Evolutionary conservation across 2,113 vertebrate genomes (phyloP).

Genomic region (Balaenoptera acutorostrata): DNA sequence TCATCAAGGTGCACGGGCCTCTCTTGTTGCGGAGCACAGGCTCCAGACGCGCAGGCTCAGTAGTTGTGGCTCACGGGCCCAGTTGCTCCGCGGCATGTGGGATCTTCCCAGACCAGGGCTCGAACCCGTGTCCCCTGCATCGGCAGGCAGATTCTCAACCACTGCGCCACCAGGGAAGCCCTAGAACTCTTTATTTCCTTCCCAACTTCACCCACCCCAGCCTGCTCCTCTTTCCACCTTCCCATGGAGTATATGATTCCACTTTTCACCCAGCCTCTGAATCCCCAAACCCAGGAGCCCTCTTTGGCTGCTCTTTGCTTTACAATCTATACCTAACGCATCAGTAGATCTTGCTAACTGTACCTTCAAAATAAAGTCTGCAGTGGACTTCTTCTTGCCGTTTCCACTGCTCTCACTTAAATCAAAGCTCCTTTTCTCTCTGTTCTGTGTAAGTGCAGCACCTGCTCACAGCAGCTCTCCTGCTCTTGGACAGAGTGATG

Average conservation of each 20-base stretch:
- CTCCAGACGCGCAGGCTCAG: no score
- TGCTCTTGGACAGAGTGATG: not conserved
- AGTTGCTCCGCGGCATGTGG: no score
- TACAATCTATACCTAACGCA: not conserved
- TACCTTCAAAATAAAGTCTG: not conserved
- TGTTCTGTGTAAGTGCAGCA: not conserved
- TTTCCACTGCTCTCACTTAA: not conserved
- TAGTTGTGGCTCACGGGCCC: no score
- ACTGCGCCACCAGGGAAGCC: no score
- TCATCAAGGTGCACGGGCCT: no score
- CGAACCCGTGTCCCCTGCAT: no score
- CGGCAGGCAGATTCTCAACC: no score
- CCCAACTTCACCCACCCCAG: not conserved
- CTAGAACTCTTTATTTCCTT: not conserved
- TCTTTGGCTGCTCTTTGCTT: not conserved
- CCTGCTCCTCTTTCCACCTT: not conserved
- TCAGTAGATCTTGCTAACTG: not conserved
- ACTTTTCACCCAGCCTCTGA: not conserved
- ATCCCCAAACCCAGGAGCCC: not conserved
- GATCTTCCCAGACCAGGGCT: no score
- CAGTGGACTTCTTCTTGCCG: not conserved
- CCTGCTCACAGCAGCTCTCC: not conserved
- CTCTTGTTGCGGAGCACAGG: no score
- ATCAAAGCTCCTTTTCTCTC: not conserved
- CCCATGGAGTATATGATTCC: not conserved